Percentiles rank a stretch among this genome's conserved stretches.
Evolutionary conservation across 2,888 invertebrate species (phyloP).

Genomic region (Phengaris arion): DNA sequence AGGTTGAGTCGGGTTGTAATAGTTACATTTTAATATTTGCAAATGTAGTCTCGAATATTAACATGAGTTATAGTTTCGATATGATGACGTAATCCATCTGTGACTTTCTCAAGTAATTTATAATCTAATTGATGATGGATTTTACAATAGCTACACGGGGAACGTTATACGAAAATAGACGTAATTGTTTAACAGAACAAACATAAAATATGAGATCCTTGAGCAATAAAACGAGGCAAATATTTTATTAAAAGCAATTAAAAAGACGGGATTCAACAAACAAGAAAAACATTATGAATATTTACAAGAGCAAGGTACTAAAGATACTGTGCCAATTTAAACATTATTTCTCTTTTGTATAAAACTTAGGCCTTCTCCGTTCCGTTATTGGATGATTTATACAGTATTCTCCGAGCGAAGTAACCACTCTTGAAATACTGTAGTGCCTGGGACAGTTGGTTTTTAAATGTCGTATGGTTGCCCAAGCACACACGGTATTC

Average conservation of each 20-base stretch:
- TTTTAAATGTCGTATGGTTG: too few relatives aligned
- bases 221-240: conserved; percentile 13
- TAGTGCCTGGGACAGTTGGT: too few relatives aligned
- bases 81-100: neutral
- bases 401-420: too few relatives aligned
- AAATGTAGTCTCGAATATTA: too few relatives aligned
- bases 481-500: too few relatives aligned
- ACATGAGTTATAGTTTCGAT: neutral
- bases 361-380: too few relatives aligned
- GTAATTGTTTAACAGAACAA: conserved; percentile 5
- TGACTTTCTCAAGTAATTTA: neutral
- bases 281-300: conserved; percentile 3
- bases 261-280: conserved; percentile 12
- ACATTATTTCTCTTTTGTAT: neutral
- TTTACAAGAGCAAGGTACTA: neutral
- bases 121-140: neutral
- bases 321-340: neutral
- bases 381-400: too few relatives aligned
- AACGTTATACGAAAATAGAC: neutral
- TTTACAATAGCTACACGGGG: neutral
- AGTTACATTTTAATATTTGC: too few relatives aligned
- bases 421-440: too few relatives aligned
- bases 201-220: neutral
- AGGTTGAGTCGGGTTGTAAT: too few relatives aligned
- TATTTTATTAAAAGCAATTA: conserved; percentile 20